phyloP scores from a whole-genome alignment of 1,140 invertebrate species.

The Leptopilina clavipes region DNA sequence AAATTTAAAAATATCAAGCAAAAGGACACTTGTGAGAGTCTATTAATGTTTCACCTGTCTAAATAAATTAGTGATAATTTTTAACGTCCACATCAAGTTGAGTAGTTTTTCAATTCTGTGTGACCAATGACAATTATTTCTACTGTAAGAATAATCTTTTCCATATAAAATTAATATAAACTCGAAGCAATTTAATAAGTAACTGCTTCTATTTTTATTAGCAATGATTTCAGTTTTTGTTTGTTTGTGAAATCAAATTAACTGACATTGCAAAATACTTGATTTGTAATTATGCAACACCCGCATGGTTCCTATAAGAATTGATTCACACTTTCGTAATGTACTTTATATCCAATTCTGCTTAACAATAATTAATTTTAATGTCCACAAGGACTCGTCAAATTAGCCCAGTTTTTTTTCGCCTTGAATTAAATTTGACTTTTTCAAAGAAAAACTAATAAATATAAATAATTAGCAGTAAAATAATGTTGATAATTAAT shows the following conservation, averaged over 20 bases:
- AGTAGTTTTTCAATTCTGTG: background rate
- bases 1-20: background rate
- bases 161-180: background rate
- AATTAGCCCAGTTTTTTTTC: background rate
- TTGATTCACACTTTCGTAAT: constrained; percentile 26
- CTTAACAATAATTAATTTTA: constrained; percentile 10
- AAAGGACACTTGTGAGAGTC: background rate
- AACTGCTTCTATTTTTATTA: too few species aligned
- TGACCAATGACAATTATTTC: background rate
- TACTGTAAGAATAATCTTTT: background rate
- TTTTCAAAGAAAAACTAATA: background rate
- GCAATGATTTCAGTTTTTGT: too few species aligned
- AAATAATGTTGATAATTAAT: too few species aligned
- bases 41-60: background rate
- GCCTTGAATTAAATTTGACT: constrained; percentile 34
- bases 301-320: constrained; percentile 19
- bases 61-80: background rate
- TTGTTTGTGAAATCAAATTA: background rate
- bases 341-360: background rate
- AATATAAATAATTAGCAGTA: too few species aligned
- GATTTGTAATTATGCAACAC: background rate
- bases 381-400: constrained; percentile 21
- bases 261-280: background rate
- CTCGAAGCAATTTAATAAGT: too few species aligned
- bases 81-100: background rate